These are phyloP conservation scores for Tinamus major DNA, from an alignment of 2,797 vertebrate species.

Conservation along the genomic window DNA sequence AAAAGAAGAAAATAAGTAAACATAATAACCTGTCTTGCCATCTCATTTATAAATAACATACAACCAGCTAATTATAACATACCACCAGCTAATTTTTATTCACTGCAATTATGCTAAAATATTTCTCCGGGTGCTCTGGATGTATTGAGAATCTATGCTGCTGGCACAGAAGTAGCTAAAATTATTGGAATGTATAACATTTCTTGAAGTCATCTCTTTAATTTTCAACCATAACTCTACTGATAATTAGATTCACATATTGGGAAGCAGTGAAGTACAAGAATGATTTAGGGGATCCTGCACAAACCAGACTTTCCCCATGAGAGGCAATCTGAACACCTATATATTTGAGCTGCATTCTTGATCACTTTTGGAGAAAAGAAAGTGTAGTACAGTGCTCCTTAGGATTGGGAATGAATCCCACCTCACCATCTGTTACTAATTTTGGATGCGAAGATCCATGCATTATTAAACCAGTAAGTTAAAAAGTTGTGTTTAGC, in stretches of 20 bases:
- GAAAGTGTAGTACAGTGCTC: constrained; percentile 61
- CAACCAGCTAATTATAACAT: neutral
- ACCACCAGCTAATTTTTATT: neutral
- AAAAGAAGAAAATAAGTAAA: neutral
- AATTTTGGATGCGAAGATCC: constrained; percentile 72
- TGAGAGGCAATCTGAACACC: constrained; percentile 53
- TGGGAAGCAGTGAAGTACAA: neutral
- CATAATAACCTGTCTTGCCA: neutral
- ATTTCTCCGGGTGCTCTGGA: neutral
- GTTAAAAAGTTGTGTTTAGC: constrained; percentile 59
- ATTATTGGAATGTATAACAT: neutral
- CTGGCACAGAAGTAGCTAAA: neutral
- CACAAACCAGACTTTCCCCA: constrained; percentile 20
- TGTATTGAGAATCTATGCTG: neutral
- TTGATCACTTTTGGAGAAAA: constrained; percentile 64
- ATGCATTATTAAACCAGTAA: constrained; percentile 69
- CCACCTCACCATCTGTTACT: constrained; percentile 75
- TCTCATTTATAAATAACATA: neutral
- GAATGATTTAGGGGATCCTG: constrained; percentile 27
- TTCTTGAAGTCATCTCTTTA: neutral
- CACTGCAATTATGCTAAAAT: neutral
- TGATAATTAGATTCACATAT: neutral
- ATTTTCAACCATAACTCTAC: neutral
- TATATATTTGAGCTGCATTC: constrained; percentile 65
- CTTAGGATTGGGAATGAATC: constrained; percentile 71